phyloP scores from a whole-genome alignment of 2,888 invertebrate species.

The Crepidodera aurea region DNA sequence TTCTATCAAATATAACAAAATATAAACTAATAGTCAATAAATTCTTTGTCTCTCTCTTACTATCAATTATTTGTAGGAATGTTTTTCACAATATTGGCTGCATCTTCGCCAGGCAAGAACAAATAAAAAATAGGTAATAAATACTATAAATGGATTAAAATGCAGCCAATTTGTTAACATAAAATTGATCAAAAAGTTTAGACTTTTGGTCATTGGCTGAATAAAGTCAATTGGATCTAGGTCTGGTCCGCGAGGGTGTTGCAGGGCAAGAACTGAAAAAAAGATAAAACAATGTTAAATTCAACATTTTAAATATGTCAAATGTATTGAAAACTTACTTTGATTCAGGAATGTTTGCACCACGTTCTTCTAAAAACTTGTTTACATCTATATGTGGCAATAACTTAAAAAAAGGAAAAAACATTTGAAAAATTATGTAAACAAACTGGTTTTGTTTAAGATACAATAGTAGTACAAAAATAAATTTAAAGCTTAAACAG shows the following conservation, averaged over 20 bases:
- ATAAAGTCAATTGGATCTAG: constrained; percentile 42
- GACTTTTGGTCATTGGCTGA: background rate
- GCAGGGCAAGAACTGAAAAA: constrained; percentile 45
- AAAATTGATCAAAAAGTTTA: background rate
- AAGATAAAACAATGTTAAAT: constrained; percentile 2
- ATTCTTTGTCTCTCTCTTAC: background rate
- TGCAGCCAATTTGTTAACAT: background rate
- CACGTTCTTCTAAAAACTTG: constrained; percentile 58
- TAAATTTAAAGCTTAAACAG: too few relatives aligned
- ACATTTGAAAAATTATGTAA: too few relatives aligned
- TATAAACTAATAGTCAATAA: background rate
- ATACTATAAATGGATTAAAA: background rate
- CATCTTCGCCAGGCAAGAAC: background rate
- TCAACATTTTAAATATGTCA: too few relatives aligned
- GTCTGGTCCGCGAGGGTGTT: constrained; percentile 46
- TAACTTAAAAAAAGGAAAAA: constrained; percentile 50
- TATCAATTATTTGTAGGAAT: background rate
- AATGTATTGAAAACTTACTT: constrained; percentile 31
- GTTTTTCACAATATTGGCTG: background rate
- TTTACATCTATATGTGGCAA: constrained; percentile 57
- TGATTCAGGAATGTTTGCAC: constrained; percentile 46
- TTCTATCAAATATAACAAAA: background rate
- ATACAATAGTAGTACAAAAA: too few relatives aligned
- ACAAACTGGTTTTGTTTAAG: too few relatives aligned
- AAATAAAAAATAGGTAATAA: background rate